Evolutionary conservation across 2,797 vertebrate species (phyloP).

Genomic region (Acomys russatus): DNA sequence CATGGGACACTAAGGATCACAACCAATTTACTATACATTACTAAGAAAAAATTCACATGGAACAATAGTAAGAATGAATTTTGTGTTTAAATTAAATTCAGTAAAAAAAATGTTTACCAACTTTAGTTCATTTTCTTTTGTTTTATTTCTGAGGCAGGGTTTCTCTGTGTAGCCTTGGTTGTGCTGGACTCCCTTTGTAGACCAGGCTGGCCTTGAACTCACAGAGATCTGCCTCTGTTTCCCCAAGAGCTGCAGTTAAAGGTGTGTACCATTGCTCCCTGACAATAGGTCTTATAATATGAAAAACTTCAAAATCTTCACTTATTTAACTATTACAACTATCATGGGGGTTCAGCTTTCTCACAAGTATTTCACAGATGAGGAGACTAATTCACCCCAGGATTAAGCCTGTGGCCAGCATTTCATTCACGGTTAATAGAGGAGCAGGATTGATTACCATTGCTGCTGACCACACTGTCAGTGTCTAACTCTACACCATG

Average conservation of each 20-base stretch:
- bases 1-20: constrained; percentile 17
- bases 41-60: neutral
- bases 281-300: neutral
- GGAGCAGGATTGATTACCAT: neutral
- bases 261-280: no score
- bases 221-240: no score
- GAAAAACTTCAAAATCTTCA: constrained; percentile 9
- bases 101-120: constrained; percentile 2
- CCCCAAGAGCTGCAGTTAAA: no score
- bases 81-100: constrained; percentile 52
- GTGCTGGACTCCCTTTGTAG: no score
- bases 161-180: no score
- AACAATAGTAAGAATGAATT: neutral
- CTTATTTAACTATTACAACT: constrained; percentile 29
- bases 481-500: neutral
- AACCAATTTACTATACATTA: neutral
- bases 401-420: neutral
- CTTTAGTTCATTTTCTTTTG: no score
- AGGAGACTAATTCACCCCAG: neutral
- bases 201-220: no score
- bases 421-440: neutral
- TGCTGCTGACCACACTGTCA: neutral
- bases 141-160: no score
- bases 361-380: neutral
- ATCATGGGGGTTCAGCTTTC: neutral